These are phyloP conservation scores for Pheosia tremula DNA, from an alignment of 2,888 invertebrate genomes.

Conservation along the genomic window DNA sequence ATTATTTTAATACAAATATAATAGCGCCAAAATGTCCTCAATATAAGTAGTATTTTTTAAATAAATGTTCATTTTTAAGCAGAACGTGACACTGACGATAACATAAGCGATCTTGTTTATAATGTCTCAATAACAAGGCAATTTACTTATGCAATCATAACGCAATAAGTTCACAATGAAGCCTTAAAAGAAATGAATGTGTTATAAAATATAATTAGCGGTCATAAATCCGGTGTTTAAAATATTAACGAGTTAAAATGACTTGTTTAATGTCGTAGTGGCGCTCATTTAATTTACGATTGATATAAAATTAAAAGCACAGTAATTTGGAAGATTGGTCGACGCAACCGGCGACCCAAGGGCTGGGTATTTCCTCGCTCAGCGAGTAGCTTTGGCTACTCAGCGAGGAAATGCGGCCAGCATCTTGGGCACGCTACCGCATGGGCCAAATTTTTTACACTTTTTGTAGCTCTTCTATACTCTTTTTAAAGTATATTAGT, in stretches of 20 bases:
- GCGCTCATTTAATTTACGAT: conserved; percentile 29
- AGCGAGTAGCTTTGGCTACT: too few relatives aligned
- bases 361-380: too few relatives aligned
- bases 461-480: too few relatives aligned
- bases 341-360: too few relatives aligned
- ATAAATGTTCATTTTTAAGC: not conserved
- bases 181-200: conserved; percentile 29
- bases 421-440: too few relatives aligned
- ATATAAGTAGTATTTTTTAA: too few relatives aligned
- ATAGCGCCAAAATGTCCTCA: too few relatives aligned
- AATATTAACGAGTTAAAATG: conserved; percentile 17
- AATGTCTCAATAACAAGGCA: conserved; percentile 7
- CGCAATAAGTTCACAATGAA: conserved; percentile 22
- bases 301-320: conserved; percentile 21
- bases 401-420: too few relatives aligned
- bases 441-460: too few relatives aligned
- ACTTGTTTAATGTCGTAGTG: conserved; percentile 36
- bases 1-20: too few relatives aligned
- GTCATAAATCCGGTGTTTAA: conserved; percentile 30
- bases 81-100: not conserved
- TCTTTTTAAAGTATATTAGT: too few relatives aligned
- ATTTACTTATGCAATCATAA: conserved; percentile 19
- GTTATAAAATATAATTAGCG: conserved; percentile 29
- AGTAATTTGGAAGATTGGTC: not conserved
- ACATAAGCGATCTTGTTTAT: not conserved